Evolutionary conservation across 1,140 invertebrate genomes (phyloP).

Genomic region (Acromyrmex charruanus): DNA sequence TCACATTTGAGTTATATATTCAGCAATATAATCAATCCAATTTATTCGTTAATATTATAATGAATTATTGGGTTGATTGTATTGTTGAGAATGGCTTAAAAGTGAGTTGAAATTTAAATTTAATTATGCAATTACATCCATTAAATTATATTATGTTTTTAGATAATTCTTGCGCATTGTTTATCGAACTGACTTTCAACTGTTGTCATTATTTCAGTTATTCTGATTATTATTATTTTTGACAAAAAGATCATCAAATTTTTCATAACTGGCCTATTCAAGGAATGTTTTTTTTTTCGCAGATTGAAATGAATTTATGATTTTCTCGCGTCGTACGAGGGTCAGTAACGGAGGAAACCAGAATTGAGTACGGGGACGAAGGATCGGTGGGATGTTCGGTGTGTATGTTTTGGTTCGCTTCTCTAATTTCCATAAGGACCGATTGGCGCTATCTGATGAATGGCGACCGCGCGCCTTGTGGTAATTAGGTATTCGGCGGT

Average conservation of each 20-base stretch:
- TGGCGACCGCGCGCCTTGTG: conserved; percentile 44
- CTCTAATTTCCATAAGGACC: conserved; percentile 66
- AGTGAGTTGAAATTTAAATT: too few species aligned
- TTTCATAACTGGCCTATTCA: background rate
- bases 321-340: background rate
- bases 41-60: too few species aligned
- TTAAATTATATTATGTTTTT: too few species aligned
- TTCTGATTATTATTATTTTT: conserved; percentile 25
- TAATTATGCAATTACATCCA: too few species aligned
- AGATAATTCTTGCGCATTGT: too few species aligned
- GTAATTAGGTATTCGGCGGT: conserved; percentile 65
- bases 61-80: too few species aligned
- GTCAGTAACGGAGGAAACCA: conserved; percentile 32
- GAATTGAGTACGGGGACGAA: conserved; percentile 1
- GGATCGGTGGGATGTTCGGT: background rate
- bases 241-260: background rate
- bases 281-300: conserved; percentile 14
- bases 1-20: too few species aligned
- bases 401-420: conserved; percentile 45
- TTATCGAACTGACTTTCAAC: too few species aligned
- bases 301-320: conserved; percentile 38
- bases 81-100: too few species aligned
- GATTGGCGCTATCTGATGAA: conserved; percentile 63
- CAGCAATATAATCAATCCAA: too few species aligned
- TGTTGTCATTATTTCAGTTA: background rate